Percentiles rank a stretch among this genome's conserved stretches.
Conservation (phyloP, 2,888 invertebrate genomes). For the Melinaea menophilus region DNA sequence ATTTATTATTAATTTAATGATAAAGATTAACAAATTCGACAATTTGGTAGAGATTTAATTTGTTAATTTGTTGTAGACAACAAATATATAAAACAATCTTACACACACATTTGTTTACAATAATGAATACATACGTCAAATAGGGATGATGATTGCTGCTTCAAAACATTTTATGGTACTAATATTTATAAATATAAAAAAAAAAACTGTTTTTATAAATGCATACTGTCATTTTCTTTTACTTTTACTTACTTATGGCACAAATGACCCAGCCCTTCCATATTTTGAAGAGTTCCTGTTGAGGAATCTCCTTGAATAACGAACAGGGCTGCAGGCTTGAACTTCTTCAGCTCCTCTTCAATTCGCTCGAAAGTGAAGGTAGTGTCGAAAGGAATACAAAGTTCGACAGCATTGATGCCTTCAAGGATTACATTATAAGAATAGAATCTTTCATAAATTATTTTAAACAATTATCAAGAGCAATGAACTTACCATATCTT, state of each 20-base stretch:
- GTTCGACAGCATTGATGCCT: slow-evolving; percentile 56
- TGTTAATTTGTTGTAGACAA: too few relatives aligned
- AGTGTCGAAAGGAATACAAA: slow-evolving; percentile 46
- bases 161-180: too few relatives aligned
- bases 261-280: slow-evolving; percentile 86
- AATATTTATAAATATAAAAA: too few relatives aligned
- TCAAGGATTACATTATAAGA: slow-evolving; percentile 22
- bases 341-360: slow-evolving; percentile 79
- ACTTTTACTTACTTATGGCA: slow-evolving; percentile 81
- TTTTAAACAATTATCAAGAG: not conserved
- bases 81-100: too few relatives aligned
- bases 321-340: slow-evolving; percentile 86
- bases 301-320: slow-evolving; percentile 93
- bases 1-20: too few relatives aligned
- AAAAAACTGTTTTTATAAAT: too few relatives aligned
- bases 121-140: too few relatives aligned
- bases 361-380: slow-evolving; percentile 81
- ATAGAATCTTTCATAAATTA: not conserved
- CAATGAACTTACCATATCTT: slow-evolving; percentile 78
- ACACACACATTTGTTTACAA: too few relatives aligned
- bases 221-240: not conserved
- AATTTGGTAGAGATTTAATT: too few relatives aligned
- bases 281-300: slow-evolving; percentile 88
- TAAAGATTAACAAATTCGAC: too few relatives aligned
- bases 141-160: too few relatives aligned